Conservation (phyloP, 2,113 vertebrate genomes). For the Neogale vison region DNA sequence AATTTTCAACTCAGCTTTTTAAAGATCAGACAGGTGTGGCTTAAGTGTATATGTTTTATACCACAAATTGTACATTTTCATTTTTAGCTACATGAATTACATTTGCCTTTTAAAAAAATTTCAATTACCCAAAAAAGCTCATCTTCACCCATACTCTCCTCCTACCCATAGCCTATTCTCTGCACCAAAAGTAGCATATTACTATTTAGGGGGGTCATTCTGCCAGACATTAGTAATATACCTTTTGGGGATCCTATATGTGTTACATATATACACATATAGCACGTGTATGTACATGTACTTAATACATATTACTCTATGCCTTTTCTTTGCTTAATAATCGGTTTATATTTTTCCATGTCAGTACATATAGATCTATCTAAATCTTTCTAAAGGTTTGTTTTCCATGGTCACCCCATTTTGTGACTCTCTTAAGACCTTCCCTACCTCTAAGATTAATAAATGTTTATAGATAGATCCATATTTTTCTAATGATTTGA, state of each 20-base stretch:
- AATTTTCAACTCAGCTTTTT: background rate
- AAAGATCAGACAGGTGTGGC: background rate
- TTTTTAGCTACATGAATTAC: background rate
- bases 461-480: background rate
- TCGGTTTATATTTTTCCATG: background rate
- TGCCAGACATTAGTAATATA: background rate
- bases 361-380: background rate
- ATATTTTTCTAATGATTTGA: background rate
- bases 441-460: background rate
- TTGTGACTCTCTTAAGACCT: background rate
- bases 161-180: background rate
- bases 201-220: background rate
- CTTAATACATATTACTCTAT: background rate
- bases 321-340: background rate
- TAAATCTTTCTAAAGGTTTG: background rate
- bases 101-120: slow-evolving; percentile 28
- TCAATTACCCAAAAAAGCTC: background rate
- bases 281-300: background rate
- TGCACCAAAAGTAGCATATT: background rate
- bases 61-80: background rate
- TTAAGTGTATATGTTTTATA: background rate
- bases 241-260: background rate
- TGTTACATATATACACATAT: background rate
- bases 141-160: background rate
- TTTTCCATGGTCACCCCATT: background rate